Percentiles rank a stretch among this genome's conserved stretches.
Evolutionary conservation across 2,113 vertebrate species (phyloP).

Genomic region (Microtus richardsoni): DNA sequence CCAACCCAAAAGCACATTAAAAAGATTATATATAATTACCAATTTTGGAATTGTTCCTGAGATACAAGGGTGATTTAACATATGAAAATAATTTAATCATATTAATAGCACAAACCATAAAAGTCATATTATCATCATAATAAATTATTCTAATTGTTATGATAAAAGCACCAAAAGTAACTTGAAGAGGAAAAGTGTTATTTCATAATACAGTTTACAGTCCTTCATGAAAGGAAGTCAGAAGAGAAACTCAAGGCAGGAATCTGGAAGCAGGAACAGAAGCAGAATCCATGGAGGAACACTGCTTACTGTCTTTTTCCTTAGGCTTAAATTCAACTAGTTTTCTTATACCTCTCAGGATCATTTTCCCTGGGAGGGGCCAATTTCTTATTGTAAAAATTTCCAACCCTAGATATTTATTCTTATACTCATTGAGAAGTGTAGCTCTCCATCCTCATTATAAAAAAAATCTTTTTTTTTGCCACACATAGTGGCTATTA

Average conservation of each 20-base stretch:
- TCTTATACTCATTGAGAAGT: neutral
- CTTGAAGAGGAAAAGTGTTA: neutral
- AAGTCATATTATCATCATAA: neutral
- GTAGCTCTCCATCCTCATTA: neutral
- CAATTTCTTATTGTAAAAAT: neutral
- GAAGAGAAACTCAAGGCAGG: neutral
- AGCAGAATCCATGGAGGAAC: neutral
- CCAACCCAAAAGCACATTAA: neutral
- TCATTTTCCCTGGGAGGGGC: neutral
- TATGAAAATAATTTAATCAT: neutral
- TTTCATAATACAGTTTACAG: neutral
- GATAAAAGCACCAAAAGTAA: neutral
- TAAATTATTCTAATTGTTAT: neutral
- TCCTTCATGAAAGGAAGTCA: neutral
- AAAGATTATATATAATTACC: neutral
- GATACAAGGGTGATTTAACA: neutral
- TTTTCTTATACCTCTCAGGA: neutral
- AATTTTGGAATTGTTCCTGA: neutral
- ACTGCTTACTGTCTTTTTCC: neutral
- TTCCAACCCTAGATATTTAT: neutral
- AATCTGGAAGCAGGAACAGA: neutral
- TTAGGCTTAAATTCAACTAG: neutral
- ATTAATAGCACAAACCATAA: neutral
- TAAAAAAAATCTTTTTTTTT: neutral
- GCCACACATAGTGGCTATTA: neutral